Evolutionary conservation across 2,888 invertebrate genomes (phyloP).

Genomic region (Meteorus colon): DNA sequence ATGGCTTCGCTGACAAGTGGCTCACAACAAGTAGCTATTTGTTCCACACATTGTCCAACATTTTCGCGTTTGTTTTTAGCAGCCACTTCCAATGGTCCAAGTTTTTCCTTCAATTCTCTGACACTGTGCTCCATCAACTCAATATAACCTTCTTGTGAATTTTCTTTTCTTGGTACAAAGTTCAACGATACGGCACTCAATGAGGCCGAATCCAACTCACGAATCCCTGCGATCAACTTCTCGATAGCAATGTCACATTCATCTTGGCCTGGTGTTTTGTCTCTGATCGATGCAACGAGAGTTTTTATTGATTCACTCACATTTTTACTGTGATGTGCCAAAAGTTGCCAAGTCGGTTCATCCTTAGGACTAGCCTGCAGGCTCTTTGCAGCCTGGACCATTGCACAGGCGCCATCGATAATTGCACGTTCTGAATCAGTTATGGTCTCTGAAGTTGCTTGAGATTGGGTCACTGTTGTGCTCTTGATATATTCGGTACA

Average conservation of each 20-base stretch:
- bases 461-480: conserved; percentile 13
- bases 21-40: conserved; percentile 86
- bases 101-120: conserved; percentile 86
- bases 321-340: conserved; percentile 94
- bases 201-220: conserved; percentile 90
- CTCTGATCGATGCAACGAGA: conserved; percentile 93
- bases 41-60: conserved; percentile 89
- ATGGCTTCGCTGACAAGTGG: conserved; percentile 88
- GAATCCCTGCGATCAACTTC: conserved; percentile 82
- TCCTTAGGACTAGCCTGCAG: conserved; percentile 92
- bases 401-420: conserved; percentile 89
- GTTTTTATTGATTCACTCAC: conserved; percentile 98
- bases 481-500: conserved; percentile 42
- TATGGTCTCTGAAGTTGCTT: conserved; percentile 84
- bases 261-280: conserved; percentile 96
- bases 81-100: conserved; percentile 89
- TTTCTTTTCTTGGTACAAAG: conserved; percentile 80
- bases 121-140: conserved; percentile 87
- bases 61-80: conserved; percentile 95
- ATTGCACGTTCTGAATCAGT: conserved; percentile 85
- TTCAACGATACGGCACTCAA: conserved; percentile 91
- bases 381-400: conserved; percentile 93
- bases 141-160: conserved; percentile 83
- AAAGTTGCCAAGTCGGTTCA: conserved; percentile 93
- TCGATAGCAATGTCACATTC: conserved; percentile 93